These are phyloP conservation scores for Campylorhamphus procurvoides DNA, from an alignment of 2,113 vertebrate species.

Conservation along the genomic window DNA sequence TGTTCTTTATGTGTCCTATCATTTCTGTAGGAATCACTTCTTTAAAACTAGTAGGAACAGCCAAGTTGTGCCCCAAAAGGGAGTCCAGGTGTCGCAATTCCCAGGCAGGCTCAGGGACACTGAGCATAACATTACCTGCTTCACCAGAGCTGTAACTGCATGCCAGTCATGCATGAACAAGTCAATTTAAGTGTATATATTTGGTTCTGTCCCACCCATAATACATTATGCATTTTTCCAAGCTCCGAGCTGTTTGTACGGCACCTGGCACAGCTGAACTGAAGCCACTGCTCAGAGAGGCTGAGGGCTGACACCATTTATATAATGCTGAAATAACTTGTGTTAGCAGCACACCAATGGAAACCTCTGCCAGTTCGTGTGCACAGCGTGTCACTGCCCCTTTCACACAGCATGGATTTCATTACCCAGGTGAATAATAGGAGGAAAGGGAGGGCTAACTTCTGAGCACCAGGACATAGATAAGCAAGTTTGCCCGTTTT, in stretches of 20 bases:
- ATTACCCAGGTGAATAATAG: conserved; percentile 54
- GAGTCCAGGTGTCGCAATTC: not conserved
- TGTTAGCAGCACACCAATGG: not conserved
- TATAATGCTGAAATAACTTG: not conserved
- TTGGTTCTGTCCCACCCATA: not conserved
- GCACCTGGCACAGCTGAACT: not conserved
- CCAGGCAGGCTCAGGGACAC: not conserved
- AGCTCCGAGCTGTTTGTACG: not conserved
- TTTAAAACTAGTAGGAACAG: not conserved
- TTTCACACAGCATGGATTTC: not conserved
- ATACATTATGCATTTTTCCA: not conserved
- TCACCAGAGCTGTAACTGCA: rapidly evolving
- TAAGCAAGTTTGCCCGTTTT: conserved; percentile 27
- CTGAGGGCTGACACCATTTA: not conserved
- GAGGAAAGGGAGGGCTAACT: conserved; percentile 54
- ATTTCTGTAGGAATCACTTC: not conserved
- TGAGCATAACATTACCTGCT: not conserved
- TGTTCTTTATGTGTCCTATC: not conserved
- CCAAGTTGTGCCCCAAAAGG: not conserved
- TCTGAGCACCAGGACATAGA: not conserved
- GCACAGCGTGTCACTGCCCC: not conserved
- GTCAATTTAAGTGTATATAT: not conserved
- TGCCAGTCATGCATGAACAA: not conserved
- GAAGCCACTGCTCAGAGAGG: not conserved
- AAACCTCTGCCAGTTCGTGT: not conserved